Percentiles rank a stretch among this genome's conserved stretches.
These are phyloP conservation scores for Drosophila trichaetosa DNA, from an alignment of 2,888 invertebrate species.

Conservation along the genomic window DNA sequence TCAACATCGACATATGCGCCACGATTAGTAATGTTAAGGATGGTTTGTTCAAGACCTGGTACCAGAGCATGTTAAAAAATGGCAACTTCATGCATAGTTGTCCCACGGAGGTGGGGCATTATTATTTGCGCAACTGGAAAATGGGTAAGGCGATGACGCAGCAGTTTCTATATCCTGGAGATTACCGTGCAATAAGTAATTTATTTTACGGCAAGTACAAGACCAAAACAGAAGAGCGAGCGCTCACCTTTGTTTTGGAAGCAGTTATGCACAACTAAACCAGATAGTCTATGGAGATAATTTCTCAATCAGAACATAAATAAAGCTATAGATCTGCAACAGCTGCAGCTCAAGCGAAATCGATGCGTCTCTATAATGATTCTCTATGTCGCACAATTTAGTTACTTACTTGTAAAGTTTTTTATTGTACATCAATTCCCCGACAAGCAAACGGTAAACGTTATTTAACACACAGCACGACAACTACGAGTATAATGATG, in stretches of 20 bases:
- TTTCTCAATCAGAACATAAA: conserved; percentile 19
- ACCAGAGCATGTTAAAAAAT: conserved; percentile 53
- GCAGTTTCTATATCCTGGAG: conserved; percentile 50
- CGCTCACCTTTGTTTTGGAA: conserved; percentile 7
- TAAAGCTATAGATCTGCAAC: conserved; percentile 26
- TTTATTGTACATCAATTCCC: conserved; percentile 73
- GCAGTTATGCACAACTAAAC: conserved; percentile 21
- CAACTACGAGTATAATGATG: conserved; percentile 71
- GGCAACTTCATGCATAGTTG: conserved; percentile 71
- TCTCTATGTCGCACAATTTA: neutral
- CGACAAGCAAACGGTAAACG: conserved; percentile 76
- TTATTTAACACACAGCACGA: conserved; percentile 75
- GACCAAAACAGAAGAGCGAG: conserved; percentile 18
- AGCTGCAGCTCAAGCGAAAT: conserved; percentile 52
- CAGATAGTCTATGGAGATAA: no score
- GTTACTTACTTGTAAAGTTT: conserved; percentile 3
- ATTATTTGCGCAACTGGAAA: conserved; percentile 65
- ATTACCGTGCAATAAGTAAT: conserved; percentile 17
- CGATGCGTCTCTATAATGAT: conserved; percentile 47
- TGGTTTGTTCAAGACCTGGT: conserved; percentile 61
- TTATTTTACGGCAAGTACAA: conserved; percentile 43
- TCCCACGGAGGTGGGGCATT: conserved; percentile 58
- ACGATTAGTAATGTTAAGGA: conserved; percentile 50
- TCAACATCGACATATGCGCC: conserved; percentile 53
- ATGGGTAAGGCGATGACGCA: conserved; percentile 46